Percentiles rank a stretch among this genome's conserved stretches.
These are phyloP conservation scores for Anomalospiza imberbis DNA, from an alignment of 2,797 vertebrate genomes.

Conservation along the genomic window DNA sequence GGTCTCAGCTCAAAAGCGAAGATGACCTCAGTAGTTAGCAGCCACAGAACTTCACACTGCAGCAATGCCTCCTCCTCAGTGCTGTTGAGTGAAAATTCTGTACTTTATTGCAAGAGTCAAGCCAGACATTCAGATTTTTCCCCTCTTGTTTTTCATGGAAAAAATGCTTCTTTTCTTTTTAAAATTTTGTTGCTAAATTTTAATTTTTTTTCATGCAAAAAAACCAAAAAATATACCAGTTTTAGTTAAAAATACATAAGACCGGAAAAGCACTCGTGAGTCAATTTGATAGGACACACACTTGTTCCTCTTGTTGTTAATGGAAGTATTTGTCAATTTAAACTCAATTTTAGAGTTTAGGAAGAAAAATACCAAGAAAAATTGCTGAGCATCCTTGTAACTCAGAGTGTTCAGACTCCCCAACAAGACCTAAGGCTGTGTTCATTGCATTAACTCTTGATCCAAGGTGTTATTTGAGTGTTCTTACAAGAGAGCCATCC, in stretches of 20 bases:
- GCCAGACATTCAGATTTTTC: background rate
- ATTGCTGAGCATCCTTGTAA: background rate
- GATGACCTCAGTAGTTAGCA: background rate
- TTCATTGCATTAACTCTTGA: background rate
- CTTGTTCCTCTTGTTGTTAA: background rate
- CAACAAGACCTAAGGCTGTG: background rate
- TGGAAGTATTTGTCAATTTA: background rate
- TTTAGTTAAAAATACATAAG: background rate
- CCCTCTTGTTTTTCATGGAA: background rate
- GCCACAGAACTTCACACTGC: background rate
- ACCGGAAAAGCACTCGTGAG: rapidly evolving
- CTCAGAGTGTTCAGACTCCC: rapidly evolving
- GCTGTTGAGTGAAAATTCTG: background rate
- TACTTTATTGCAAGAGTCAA: background rate
- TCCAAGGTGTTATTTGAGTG: background rate
- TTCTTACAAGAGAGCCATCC: background rate
- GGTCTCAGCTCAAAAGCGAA: background rate
- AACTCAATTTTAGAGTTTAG: background rate
- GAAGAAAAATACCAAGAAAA: background rate
- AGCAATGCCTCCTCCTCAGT: background rate
- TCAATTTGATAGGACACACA: background rate
- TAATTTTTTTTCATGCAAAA: background rate
- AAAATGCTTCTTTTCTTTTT: background rate
- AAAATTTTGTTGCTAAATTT: background rate
- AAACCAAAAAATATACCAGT: rapidly evolving